A percentile compares a stretch with the other conserved stretches of the same genome.
phyloP scores from a whole-genome alignment of 2,113 vertebrate genomes.

The Macheiramphus alcinus region DNA sequence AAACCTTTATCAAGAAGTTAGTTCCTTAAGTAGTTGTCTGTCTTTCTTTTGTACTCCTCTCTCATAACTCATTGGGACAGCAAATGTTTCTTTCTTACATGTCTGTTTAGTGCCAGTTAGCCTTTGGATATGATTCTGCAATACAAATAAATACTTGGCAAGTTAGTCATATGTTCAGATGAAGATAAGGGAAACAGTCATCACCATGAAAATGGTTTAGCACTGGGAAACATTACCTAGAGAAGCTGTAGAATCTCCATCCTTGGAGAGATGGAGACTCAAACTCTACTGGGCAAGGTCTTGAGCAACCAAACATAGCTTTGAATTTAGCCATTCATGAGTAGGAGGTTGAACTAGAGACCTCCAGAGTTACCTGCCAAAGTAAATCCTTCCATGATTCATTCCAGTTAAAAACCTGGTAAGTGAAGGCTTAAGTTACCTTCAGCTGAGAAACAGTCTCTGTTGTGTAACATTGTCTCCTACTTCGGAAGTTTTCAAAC shows the following conservation, averaged over 20 bases:
- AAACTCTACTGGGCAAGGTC: background rate
- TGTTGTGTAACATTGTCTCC: background rate
- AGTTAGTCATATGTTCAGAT: background rate
- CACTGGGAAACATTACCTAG: background rate
- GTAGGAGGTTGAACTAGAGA: background rate
- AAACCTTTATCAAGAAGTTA: background rate
- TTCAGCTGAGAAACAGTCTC: background rate
- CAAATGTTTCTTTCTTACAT: background rate
- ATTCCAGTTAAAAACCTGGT: background rate
- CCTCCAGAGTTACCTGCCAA: background rate
- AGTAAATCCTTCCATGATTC: background rate
- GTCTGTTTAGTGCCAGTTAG: background rate
- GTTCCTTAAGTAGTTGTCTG: background rate
- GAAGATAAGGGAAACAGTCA: background rate
- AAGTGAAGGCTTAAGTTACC: background rate
- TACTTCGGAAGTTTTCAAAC: background rate
- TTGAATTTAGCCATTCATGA: background rate
- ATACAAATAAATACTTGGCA: background rate
- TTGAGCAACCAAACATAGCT: background rate
- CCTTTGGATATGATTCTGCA: background rate
- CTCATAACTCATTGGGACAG: background rate
- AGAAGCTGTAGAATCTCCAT: background rate
- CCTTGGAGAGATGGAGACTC: background rate
- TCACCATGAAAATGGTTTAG: background rate
- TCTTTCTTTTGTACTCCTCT: background rate